Evolutionary conservation across 2,888 invertebrate species (phyloP).

Genomic region (Pyrrhia umbra): DNA sequence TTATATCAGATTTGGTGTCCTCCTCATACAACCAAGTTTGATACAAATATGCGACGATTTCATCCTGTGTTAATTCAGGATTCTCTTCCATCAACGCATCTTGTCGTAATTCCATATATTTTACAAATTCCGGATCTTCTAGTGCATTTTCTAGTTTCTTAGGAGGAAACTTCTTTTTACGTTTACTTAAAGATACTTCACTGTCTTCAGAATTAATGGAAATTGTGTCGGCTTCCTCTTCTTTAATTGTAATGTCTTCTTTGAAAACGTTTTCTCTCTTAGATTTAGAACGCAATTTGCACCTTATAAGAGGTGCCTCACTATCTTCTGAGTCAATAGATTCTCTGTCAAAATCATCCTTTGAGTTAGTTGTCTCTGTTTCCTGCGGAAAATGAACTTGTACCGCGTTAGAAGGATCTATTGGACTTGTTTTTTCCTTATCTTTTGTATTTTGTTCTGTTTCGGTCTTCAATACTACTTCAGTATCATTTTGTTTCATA

Average conservation of each 20-base stretch:
- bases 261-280: conserved; percentile 48
- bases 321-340: conserved; percentile 66
- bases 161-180: conserved; percentile 62
- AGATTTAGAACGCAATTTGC: conserved; percentile 58
- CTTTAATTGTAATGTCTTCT: conserved; percentile 55
- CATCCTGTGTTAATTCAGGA: conserved; percentile 85
- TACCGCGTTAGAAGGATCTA: conserved; percentile 29
- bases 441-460: neutral
- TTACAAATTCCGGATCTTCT: conserved; percentile 84
- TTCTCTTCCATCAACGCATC: conserved; percentile 87
- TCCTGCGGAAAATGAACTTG: conserved; percentile 14
- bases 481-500: neutral
- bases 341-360: conserved; percentile 57
- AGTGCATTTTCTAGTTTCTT: conserved; percentile 62
- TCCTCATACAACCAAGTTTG: conserved; percentile 83
- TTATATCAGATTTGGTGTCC: conserved; percentile 68
- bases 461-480: neutral
- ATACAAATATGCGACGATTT: conserved; percentile 85
- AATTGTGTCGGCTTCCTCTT: conserved; percentile 65
- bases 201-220: conserved; percentile 67
- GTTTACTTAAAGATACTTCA: conserved; percentile 67
- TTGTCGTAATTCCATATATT: conserved; percentile 86
- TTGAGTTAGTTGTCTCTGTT: conserved; percentile 10
- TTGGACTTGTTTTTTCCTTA: conserved; percentile 1
- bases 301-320: conserved; percentile 58